These are phyloP conservation scores for Penaeus indicus DNA, from an alignment of 1,140 invertebrate species.

Conservation along the genomic window DNA sequence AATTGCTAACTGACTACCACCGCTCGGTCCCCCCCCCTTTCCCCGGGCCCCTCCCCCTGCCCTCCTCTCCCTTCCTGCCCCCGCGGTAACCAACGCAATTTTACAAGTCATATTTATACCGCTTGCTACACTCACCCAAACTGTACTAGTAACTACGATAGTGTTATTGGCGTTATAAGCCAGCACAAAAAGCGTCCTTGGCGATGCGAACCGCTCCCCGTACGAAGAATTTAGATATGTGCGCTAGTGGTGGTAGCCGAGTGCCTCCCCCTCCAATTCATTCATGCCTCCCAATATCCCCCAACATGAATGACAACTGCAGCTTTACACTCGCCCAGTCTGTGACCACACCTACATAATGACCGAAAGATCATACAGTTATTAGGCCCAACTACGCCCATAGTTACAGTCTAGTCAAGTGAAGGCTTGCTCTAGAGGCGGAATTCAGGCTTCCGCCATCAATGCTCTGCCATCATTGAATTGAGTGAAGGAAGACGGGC, in stretches of 20 bases:
- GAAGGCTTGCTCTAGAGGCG: slow-evolving; percentile 23
- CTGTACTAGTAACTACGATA: not conserved
- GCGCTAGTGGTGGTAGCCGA: slow-evolving; percentile 41
- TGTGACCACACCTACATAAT: slow-evolving; percentile 34
- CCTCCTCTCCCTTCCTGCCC: slow-evolving; percentile 49
- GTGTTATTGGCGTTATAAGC: not conserved
- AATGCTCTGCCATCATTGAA: slow-evolving; percentile 61
- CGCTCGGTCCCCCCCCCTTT: not conserved
- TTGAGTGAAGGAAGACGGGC: slow-evolving; percentile 57
- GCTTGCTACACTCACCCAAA: not conserved
- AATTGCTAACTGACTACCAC: slow-evolving; percentile 52
- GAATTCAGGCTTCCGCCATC: slow-evolving; percentile 54
- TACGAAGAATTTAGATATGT: slow-evolving; percentile 1
- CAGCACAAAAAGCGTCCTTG: not conserved
- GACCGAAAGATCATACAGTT: not conserved
- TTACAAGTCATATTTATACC: slow-evolving; percentile 46
- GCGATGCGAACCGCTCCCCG: not conserved
- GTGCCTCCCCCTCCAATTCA: slow-evolving; percentile 48
- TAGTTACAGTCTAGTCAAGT: slow-evolving; percentile 36
- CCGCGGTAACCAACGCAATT: slow-evolving; percentile 49
- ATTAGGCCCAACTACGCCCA: not conserved
- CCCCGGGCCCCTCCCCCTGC: not conserved
- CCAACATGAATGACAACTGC: slow-evolving; percentile 62
- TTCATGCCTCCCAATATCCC: slow-evolving; percentile 55
- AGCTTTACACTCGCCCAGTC: slow-evolving; percentile 43